These are phyloP conservation scores for Apamea crenata DNA, from an alignment of 2,888 invertebrate species.

Conservation along the genomic window DNA sequence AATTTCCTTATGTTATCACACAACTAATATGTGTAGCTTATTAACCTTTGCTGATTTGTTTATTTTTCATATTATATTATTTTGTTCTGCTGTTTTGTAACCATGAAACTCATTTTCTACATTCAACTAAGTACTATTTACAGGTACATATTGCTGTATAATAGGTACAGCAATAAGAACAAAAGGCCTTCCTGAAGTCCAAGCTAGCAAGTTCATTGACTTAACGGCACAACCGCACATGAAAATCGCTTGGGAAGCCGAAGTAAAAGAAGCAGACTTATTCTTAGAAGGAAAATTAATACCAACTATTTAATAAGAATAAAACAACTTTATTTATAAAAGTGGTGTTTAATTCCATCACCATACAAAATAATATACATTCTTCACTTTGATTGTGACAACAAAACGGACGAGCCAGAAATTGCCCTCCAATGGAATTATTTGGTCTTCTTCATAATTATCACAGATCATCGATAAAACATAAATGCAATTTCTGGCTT, in stretches of 20 bases:
- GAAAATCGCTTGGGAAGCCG: slow-evolving; percentile 82
- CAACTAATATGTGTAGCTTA: background rate
- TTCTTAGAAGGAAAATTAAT: slow-evolving; percentile 79
- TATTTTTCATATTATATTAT: background rate
- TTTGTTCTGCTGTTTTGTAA: background rate
- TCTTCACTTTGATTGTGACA: slow-evolving; percentile 68
- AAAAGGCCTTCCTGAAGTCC: slow-evolving; percentile 84
- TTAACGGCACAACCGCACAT: slow-evolving; percentile 79
- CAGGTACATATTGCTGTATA: slow-evolving; percentile 87
- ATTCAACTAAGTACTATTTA: slow-evolving; percentile 43
- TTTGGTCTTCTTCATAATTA: slow-evolving; percentile 51
- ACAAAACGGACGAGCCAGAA: slow-evolving; percentile 52
- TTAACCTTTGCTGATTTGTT: background rate
- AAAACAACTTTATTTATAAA: slow-evolving; percentile 66
- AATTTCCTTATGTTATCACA: no score
- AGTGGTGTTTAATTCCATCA: slow-evolving; percentile 76
- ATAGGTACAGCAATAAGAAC: slow-evolving; percentile 84
- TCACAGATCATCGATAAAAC: slow-evolving; percentile 61
- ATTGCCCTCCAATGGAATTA: slow-evolving; percentile 43
- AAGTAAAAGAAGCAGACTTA: slow-evolving; percentile 83
- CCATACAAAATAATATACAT: slow-evolving; percentile 72
- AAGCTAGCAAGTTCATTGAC: slow-evolving; percentile 85
- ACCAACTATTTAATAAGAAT: slow-evolving; percentile 72
- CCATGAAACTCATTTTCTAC: background rate
- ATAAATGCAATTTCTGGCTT: slow-evolving; percentile 65